Percentiles rank a stretch among this genome's conserved stretches.
Conservation (phyloP, 37 sponge, comb jelly and placozoan genomes). For the Cliona cf. orientalis region DNA sequence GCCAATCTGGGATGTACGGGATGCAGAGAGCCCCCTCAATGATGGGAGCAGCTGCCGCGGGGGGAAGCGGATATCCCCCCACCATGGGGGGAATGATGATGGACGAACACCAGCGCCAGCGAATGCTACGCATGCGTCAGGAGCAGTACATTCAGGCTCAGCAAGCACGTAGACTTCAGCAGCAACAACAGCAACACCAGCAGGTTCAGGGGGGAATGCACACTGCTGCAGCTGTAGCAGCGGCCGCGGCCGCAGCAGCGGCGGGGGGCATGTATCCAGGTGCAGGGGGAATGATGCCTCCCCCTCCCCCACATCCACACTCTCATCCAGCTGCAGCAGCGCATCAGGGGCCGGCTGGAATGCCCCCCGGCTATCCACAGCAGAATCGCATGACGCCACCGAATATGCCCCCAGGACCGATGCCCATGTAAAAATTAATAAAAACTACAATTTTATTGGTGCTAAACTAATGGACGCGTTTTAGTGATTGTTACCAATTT, state of each 20-base stretch:
- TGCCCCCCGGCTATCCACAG: slow-evolving; percentile 23
- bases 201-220: too few relatives aligned
- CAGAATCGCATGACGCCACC: background rate
- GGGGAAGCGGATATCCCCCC: background rate
- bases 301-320: slow-evolving; percentile 5
- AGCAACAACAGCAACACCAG: too few relatives aligned
- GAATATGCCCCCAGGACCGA: slow-evolving; percentile 35
- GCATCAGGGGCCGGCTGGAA: slow-evolving; percentile 5
- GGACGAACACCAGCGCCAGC: slow-evolving; percentile 15
- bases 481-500: too few relatives aligned
- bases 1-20: slow-evolving; percentile 13
- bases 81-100: slow-evolving; percentile 10
- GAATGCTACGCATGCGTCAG: slow-evolving; percentile 59
- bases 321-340: background rate
- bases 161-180: slow-evolving; percentile 42
- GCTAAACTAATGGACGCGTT: too few relatives aligned
- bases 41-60: background rate
- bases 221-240: slow-evolving; percentile 4
- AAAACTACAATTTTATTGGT: too few relatives aligned
- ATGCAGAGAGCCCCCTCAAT: slow-evolving; percentile 8
- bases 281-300: slow-evolving; percentile 14
- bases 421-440: too few relatives aligned
- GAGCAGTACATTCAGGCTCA: slow-evolving; percentile 55
- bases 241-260: background rate
- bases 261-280: background rate